These are phyloP conservation scores for Drosophila pallidifrons DNA, from an alignment of 1,140 invertebrate species.

Conservation along the genomic window DNA sequence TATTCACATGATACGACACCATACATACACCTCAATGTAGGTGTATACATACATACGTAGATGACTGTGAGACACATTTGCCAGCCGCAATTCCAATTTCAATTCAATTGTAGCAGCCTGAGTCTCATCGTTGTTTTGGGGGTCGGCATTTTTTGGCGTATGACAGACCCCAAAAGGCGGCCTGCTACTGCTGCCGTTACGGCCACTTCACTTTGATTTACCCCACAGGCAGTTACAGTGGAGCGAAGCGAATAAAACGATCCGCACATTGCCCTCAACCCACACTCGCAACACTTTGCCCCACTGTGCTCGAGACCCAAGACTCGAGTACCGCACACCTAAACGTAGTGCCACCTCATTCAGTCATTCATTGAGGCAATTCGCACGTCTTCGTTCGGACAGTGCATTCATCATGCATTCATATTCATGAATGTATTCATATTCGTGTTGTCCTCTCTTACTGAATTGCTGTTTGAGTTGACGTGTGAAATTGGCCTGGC, in stretches of 20 bases:
- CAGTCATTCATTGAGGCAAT: conserved; percentile 62
- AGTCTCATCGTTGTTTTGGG: conserved; percentile 10
- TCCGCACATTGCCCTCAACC: no score
- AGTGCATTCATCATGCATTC: conserved; percentile 57
- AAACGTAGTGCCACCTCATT: conserved; percentile 66
- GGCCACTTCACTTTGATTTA: conserved; percentile 37
- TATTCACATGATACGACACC: conserved; percentile 10
- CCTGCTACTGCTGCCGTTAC: conserved; percentile 54
- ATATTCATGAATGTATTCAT: conserved; percentile 51
- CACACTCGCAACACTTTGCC: neutral
- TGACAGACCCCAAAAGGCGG: conserved; percentile 39
- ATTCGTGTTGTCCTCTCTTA: conserved; percentile 53
- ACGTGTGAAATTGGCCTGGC: conserved; percentile 61
- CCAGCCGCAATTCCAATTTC: conserved; percentile 52
- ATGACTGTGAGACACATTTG: conserved; percentile 2
- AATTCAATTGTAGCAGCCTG: conserved; percentile 51
- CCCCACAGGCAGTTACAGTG: neutral
- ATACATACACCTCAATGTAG: neutral
- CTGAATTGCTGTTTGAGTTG: conserved; percentile 23
- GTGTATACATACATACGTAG: neutral
- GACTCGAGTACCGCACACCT: conserved; percentile 14
- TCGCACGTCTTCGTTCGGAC: conserved; percentile 53
- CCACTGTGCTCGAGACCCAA: conserved; percentile 36
- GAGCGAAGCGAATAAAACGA: neutral
- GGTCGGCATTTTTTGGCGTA: conserved; percentile 59